Conservation (phyloP, 2,797 vertebrate genomes). For the Myiothlypis chrysogaster region DNA sequence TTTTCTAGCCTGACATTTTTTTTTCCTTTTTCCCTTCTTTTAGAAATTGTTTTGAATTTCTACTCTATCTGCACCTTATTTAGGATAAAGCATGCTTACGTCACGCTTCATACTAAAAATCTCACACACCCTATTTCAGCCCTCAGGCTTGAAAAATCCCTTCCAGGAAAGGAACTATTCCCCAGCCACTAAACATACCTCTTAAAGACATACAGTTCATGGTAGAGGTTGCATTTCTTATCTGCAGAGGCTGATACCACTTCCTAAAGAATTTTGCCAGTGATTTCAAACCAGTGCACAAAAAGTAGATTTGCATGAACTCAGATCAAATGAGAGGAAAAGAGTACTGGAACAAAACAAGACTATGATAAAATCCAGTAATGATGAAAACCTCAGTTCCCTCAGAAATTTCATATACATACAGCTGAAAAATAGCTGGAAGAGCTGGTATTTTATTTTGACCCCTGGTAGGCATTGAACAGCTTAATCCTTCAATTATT, state of each 20-base stretch:
- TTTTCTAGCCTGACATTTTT: neutral
- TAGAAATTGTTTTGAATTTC: neutral
- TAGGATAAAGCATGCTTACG: neutral
- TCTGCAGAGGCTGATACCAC: neutral
- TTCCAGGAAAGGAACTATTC: neutral
- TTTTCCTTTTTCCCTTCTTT: rapidly evolving
- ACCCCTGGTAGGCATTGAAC: neutral
- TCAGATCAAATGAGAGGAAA: neutral
- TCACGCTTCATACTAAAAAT: neutral
- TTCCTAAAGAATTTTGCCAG: neutral
- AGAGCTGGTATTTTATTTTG: neutral
- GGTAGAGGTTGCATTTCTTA: neutral
- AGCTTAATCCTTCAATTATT: neutral
- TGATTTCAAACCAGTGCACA: neutral
- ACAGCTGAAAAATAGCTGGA: neutral
- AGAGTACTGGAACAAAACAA: neutral
- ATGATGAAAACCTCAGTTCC: neutral
- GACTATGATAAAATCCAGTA: neutral
- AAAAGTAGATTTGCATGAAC: neutral
- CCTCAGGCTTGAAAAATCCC: neutral
- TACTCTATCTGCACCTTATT: neutral
- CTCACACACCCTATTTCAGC: neutral
- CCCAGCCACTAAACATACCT: neutral
- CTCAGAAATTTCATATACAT: neutral
- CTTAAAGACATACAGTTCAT: neutral